These are phyloP conservation scores for Rhamphomyia laevipes DNA, from an alignment of 2,888 invertebrate genomes.

Conservation along the genomic window DNA sequence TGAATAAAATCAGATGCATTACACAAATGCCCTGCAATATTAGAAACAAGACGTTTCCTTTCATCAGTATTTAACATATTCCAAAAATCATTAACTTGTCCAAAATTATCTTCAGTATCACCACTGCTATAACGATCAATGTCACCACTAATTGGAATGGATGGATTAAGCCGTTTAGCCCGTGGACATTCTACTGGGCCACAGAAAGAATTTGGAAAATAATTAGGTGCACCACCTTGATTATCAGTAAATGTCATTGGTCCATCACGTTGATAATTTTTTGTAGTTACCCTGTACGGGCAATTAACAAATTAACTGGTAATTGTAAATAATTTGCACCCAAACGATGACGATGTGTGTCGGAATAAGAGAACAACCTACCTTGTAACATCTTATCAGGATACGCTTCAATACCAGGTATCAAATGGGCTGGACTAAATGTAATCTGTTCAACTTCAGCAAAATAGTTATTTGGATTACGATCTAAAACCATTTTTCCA, in stretches of 20 bases:
- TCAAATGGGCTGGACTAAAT: constrained; percentile 79
- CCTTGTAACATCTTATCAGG: constrained; percentile 90
- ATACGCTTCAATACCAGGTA: constrained; percentile 87
- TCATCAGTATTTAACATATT: constrained; percentile 63
- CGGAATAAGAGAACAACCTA: constrained; percentile 76
- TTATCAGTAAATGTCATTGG: constrained; percentile 60
- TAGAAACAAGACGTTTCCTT: constrained; percentile 58
- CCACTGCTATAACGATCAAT: constrained; percentile 67
- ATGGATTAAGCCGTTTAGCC: constrained; percentile 45
- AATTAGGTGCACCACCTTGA: constrained; percentile 84
- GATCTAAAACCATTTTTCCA: constrained; percentile 73
- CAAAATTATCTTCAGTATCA: constrained; percentile 78
- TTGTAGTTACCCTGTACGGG: constrained; percentile 56
- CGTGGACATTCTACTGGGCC: constrained; percentile 67
- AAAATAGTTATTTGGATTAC: constrained; percentile 87
- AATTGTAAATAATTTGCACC: constrained; percentile 88
- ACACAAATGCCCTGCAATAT: constrained; percentile 67
- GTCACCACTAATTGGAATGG: constrained; percentile 53
- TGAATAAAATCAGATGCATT: constrained; percentile 77
- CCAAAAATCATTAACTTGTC: constrained; percentile 74
- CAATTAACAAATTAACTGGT: constrained; percentile 95
- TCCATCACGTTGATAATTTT: constrained; percentile 87
- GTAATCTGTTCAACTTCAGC: constrained; percentile 89
- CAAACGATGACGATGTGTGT: constrained; percentile 83
- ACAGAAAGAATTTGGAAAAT: constrained; percentile 90